Evolutionary conservation across 1,140 invertebrate genomes (phyloP).

Genomic region (Yoshiicerus persimilis): DNA sequence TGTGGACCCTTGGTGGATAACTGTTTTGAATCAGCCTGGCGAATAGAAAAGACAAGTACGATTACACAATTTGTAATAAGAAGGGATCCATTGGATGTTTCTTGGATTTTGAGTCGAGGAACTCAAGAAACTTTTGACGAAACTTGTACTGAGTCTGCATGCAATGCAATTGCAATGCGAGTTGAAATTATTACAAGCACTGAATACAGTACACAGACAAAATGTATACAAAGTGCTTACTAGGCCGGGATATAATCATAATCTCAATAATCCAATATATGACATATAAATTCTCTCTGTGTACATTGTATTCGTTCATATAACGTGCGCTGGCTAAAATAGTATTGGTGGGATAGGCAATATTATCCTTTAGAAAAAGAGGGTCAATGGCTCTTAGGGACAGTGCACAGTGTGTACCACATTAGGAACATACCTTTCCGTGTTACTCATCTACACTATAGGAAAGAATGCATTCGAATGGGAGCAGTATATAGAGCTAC

Average conservation of each 20-base stretch:
- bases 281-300: neutral
- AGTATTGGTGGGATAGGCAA: neutral
- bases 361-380: neutral
- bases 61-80: too few species aligned
- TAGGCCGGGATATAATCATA: neutral
- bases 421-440: neutral
- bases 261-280: neutral
- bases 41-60: too few species aligned
- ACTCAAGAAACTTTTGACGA: neutral
- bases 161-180: neutral
- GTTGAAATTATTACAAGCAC: neutral
- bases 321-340: neutral
- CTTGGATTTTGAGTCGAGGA: too few species aligned
- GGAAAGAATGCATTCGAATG: too few species aligned
- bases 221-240: neutral
- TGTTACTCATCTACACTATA: neutral
- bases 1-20: too few species aligned
- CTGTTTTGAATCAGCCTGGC: too few species aligned
- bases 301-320: neutral
- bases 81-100: too few species aligned
- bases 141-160: neutral
- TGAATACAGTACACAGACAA: neutral
- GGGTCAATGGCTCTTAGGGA: constrained; percentile 32
- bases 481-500: too few species aligned
- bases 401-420: neutral